Evolutionary conservation across 1,140 invertebrate genomes (phyloP).

Genomic region (Bombus ignitus): DNA sequence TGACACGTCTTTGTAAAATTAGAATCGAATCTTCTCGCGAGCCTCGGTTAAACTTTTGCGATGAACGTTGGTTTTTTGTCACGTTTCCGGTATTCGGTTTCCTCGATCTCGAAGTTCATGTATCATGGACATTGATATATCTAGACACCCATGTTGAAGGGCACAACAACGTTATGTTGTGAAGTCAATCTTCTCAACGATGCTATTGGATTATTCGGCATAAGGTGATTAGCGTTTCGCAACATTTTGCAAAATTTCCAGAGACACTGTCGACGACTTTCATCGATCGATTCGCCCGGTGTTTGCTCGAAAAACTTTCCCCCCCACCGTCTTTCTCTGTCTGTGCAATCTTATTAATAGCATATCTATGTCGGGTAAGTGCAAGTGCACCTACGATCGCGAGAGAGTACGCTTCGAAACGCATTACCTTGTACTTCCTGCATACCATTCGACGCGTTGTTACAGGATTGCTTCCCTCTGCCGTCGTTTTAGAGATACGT

Average conservation of each 20-base stretch:
- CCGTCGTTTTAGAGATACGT: no score
- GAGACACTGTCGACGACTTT: conserved; percentile 11
- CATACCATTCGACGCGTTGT: not conserved
- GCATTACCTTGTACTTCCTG: conserved; percentile 31
- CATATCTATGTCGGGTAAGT: conserved; percentile 39
- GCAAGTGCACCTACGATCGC: conserved; percentile 36
- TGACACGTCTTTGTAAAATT: no score
- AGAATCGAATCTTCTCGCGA: no score
- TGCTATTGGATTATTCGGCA: conserved; percentile 38
- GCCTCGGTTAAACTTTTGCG: no score
- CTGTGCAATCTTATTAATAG: conserved; percentile 54
- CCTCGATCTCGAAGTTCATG: no score
- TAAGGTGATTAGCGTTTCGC: conserved; percentile 40
- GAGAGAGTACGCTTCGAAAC: conserved; percentile 1
- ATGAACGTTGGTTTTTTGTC: not conserved
- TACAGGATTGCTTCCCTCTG: no score
- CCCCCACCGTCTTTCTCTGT: not conserved
- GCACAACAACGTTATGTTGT: not conserved
- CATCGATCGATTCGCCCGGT: conserved; percentile 3
- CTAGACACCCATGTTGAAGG: rapidly evolving
- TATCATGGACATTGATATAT: no score
- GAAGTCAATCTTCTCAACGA: not conserved
- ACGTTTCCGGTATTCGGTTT: not conserved
- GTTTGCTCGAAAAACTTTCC: conserved; percentile 24
- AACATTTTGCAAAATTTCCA: conserved; percentile 24